Percentiles rank a stretch among this genome's conserved stretches.
Conservation (phyloP, 1,140 invertebrate genomes). For the Battus philenor region DNA sequence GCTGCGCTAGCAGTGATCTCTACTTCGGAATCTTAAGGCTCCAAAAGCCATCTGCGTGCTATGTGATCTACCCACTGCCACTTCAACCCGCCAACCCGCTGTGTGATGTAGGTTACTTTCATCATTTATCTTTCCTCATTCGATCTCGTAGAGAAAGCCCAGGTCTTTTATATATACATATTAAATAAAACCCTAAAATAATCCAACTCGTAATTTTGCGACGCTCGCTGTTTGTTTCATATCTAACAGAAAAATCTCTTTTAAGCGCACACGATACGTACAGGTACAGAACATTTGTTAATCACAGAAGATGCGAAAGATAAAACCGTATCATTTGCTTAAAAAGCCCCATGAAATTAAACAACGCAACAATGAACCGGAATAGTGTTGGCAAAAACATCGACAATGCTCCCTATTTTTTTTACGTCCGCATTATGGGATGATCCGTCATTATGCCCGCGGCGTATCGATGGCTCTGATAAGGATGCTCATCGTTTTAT, state of each 20-base stretch:
- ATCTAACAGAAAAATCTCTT: background rate
- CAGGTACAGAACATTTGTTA: conserved; percentile 31
- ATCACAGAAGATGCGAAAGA: conserved; percentile 41
- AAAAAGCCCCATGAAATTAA: conserved; percentile 70
- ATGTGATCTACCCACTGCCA: too few relatives aligned
- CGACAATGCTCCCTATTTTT: conserved; percentile 52
- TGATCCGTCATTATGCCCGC: conserved; percentile 64
- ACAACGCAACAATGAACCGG: conserved; percentile 57
- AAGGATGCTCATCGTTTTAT: conserved; percentile 62
- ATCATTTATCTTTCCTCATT: too few relatives aligned
- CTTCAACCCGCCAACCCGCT: too few relatives aligned
- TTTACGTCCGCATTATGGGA: conserved; percentile 66
- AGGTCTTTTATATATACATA: too few relatives aligned
- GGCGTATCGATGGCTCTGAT: conserved; percentile 63
- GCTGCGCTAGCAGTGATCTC: too few relatives aligned
- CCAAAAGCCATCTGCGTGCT: too few relatives aligned
- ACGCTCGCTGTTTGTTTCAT: background rate
- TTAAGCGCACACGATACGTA: conserved; percentile 4
- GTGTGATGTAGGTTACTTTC: too few relatives aligned
- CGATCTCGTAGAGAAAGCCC: too few relatives aligned
- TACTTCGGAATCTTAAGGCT: too few relatives aligned
- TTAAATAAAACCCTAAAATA: too few relatives aligned
- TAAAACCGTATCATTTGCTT: conserved; percentile 74
- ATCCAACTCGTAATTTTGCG: too few relatives aligned
- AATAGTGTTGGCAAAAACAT: conserved; percentile 54